A percentile compares a stretch with the other conserved stretches of the same genome.
Evolutionary conservation across 2,797 vertebrate species (phyloP).

Genomic region (Phaenicophaeus curvirostris): DNA sequence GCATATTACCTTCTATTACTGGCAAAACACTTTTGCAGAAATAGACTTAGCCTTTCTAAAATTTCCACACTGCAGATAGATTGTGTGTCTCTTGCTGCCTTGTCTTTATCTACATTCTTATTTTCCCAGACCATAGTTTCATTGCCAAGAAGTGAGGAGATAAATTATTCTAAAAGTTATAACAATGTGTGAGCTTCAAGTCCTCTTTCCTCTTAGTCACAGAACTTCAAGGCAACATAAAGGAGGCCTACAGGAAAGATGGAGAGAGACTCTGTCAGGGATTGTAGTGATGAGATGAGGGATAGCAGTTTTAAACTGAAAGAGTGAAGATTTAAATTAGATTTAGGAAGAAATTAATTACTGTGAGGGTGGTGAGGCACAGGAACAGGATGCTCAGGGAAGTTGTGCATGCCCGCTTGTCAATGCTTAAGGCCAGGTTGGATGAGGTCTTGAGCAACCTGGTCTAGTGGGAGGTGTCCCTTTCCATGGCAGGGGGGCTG

Average conservation of each 20-base stretch:
- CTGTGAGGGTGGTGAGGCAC: not conserved
- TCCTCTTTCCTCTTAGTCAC: not conserved
- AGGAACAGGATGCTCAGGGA: not conserved
- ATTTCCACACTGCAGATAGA: not conserved
- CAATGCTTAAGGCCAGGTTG: not conserved
- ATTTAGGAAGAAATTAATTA: not conserved
- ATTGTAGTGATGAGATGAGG: not conserved
- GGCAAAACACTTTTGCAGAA: not conserved
- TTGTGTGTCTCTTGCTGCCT: not conserved
- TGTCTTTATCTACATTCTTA: not conserved
- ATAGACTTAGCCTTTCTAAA: not conserved
- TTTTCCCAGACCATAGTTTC: not conserved
- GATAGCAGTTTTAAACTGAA: not conserved
- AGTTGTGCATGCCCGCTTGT: too few species aligned
- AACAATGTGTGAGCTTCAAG: not conserved
- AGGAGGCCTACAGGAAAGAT: too few species aligned
- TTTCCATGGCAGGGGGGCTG: not conserved
- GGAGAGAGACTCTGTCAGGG: not conserved
- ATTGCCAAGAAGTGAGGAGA: not conserved
- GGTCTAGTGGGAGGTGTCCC: not conserved
- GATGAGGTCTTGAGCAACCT: too few species aligned
- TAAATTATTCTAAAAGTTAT: not conserved
- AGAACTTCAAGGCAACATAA: not conserved
- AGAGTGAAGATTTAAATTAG: not conserved
- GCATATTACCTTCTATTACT: not conserved